Base-by-base conservation (phyloP, 1,140 invertebrate genomes). In the Panagrolaimus sp. region DNA sequence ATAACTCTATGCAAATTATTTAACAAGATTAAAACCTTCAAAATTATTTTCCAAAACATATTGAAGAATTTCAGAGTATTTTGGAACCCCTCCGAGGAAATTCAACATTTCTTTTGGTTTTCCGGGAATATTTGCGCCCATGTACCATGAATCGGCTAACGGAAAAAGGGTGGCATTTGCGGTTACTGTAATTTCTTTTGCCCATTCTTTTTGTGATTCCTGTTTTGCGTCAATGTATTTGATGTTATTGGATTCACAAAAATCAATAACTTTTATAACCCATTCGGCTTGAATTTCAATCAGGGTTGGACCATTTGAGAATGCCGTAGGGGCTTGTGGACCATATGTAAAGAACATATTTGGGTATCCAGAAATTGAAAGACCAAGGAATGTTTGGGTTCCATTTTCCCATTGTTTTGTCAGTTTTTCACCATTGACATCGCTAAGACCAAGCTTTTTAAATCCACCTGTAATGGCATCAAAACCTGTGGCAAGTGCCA, bases 261-360 rank as follows among this genome's bases (percentile, higher is more conserved):
- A 28, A 21, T 58, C 21, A 14, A 58, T 58, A 12, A 58, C 52
- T n/a, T 58, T 28, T n/a, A 58, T 28, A 21, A 58, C 28, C 52
- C 52, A 58, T n/a, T 58, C 17, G 1, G 52, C 21, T 28, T 58
- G 52, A 17, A 58, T 58, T 21, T 58, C 52, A 14, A 58, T 58
- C 17, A 58, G 17, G 0, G 52, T 21, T 24, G 52, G 52, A 3
- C 52, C 52, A 58, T 58, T 58, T 21, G 21, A 26, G 17, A 58
- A 58, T 26, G 52, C 52, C 1, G 52, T 58, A 21, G 52, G 52
- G 1, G 52, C 52, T 14, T 58, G 52, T 12, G 52, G 52, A n/a
- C 52, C 52, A 58, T 58, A 58, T 1, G 52, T 58, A 28, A 26
- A 58, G 17, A 58, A 58, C 52, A 58, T 58, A 28, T 58, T 58